Conservation (phyloP, 2,797 vertebrate species). For the Otus scops region DNA sequence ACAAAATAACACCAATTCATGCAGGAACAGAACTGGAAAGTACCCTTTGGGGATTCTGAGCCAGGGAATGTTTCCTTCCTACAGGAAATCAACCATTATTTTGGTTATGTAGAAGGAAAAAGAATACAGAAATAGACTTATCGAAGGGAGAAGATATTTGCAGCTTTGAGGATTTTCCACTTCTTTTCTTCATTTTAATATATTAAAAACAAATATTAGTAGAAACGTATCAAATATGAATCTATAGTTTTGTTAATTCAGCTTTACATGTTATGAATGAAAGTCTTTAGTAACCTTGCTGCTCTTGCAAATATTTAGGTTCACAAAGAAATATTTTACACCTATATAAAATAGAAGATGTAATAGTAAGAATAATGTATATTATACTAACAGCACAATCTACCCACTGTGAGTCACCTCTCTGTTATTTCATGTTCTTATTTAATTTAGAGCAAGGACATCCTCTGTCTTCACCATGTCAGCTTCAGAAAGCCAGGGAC, state of each 20-base stretch:
- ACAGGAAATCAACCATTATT: not conserved
- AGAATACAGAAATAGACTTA: not conserved
- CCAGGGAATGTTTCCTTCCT: not conserved
- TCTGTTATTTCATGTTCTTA: not conserved
- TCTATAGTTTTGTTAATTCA: not conserved
- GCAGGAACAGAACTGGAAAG: not conserved
- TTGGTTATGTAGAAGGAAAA: not conserved
- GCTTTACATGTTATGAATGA: not conserved
- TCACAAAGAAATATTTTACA: not conserved
- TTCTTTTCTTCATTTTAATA: not conserved
- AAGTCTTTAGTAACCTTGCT: not conserved
- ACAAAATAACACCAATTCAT: not conserved
- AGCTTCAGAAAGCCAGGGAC: not conserved
- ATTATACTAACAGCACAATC: not conserved
- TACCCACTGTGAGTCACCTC: not conserved
- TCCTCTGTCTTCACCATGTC: not conserved
- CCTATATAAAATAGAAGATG: not conserved
- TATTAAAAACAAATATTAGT: not conserved
- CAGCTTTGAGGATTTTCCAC: not conserved
- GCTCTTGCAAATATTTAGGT: not conserved
- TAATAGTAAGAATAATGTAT: not conserved
- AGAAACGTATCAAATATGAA: not conserved
- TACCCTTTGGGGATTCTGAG: not conserved
- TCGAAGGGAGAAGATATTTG: not conserved
- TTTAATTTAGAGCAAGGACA: not conserved